Base-by-base conservation (phyloP, 2,113 vertebrate genomes). In the Amia ocellicauda region DNA sequence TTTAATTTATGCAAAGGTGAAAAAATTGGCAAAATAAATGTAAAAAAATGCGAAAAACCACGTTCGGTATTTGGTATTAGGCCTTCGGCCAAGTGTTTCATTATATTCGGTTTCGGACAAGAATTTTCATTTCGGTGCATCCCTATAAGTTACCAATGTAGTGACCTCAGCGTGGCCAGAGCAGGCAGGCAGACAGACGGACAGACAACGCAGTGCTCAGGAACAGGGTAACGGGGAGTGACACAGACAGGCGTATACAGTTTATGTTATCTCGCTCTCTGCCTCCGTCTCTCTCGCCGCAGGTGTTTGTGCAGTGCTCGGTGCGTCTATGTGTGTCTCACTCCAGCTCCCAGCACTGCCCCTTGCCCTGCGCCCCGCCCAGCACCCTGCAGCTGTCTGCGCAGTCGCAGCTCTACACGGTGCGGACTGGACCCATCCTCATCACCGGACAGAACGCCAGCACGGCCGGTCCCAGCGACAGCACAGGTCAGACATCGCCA, bases 261-360 rank as follows among this genome's bases (percentile, higher is more conserved):
- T 24, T n/a, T 10, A 51, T 53, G 5, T 17, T 19, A 2, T 26
- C 26, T 43, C 11, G 19, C 16, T 19, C 31, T n/a, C 27, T 19
- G 63, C 56, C 58, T 29, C 3, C 22, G 7, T 16, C 19, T 23
- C 0, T 62, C 56, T 27, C 67, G 40, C 16, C 11, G 68, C n/a
- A 86, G 85, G 72, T 87, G 74, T 85, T 66, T 10, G 10, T 83
- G 17, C 22, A 63, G 66, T 86, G 85, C 51, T 51, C 24, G 3
- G 70, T 86, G 9, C 72, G 77, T 20, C 68, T 89, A 9, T 89
- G 86, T 66, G 64, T 86, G 11, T 0, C 81, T 62, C 80, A 66
- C 10, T 13, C 41, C 22, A 66, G 76, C 2, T 78, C 80, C 2
- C 8, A 40, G 0, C 62, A 2, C 2, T 89, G 86, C 31, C 73